A percentile compares a stretch with the other conserved stretches of the same genome.
Evolutionary conservation across 2,113 vertebrate species (phyloP).

Genomic region (Quiscalus mexicanus): DNA sequence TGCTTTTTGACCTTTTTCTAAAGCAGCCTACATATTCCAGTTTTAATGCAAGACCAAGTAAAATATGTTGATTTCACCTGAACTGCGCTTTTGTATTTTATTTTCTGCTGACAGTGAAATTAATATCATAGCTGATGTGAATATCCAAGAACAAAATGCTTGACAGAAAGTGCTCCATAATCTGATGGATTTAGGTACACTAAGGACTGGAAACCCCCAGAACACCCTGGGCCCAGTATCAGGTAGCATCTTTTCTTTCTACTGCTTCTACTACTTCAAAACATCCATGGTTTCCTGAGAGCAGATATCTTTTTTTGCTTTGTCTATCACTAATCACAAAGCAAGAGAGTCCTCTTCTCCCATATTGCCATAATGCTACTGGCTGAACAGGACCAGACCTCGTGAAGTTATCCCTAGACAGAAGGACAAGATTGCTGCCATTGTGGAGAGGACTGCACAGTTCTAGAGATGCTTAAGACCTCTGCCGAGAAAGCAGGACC

Average conservation of each 20-base stretch:
- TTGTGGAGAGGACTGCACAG: not conserved
- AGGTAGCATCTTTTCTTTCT: not conserved
- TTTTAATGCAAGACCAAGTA: not conserved
- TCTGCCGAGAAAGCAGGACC: not conserved
- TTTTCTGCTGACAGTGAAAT: not conserved
- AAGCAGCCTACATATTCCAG: not conserved
- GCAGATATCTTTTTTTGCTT: not conserved
- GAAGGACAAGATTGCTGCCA: not conserved
- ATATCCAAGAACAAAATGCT: not conserved
- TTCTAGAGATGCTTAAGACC: not conserved
- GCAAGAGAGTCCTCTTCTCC: not conserved
- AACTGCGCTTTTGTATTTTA: not conserved
- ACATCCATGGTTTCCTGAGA: not conserved
- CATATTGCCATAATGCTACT: not conserved
- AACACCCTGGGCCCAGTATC: not conserved
- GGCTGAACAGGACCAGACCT: not conserved
- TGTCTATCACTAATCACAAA: not conserved
- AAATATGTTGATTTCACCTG: not conserved
- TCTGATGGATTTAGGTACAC: not conserved
- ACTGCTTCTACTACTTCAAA: not conserved
- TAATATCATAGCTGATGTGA: not conserved
- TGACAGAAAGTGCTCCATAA: not conserved
- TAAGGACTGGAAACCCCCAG: not conserved
- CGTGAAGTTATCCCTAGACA: not conserved
- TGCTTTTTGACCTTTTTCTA: not conserved